Evolutionary conservation across 2,113 vertebrate genomes (phyloP).

Genomic region (Syrrhaptes paradoxus): DNA sequence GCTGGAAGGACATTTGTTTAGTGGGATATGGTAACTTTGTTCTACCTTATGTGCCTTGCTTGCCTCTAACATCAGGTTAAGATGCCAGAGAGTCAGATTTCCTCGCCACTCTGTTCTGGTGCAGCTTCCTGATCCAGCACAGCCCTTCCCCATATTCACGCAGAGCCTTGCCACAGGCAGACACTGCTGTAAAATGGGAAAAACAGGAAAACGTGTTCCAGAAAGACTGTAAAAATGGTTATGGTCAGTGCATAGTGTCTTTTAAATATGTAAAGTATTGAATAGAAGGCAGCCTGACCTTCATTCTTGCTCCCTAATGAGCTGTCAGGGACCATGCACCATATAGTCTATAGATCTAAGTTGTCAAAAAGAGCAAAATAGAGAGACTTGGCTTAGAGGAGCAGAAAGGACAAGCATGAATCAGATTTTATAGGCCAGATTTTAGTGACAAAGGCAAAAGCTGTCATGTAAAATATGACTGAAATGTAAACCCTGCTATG

Average conservation of each 20-base stretch:
- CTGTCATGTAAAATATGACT: background rate
- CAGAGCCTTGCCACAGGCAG: background rate
- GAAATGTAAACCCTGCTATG: background rate
- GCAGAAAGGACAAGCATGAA: background rate
- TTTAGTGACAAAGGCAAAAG: background rate
- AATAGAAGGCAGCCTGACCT: background rate
- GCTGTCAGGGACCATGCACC: background rate
- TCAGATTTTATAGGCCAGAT: background rate
- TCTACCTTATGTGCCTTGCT: background rate
- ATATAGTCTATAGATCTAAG: background rate
- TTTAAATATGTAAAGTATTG: background rate
- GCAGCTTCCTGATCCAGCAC: background rate
- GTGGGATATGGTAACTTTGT: background rate
- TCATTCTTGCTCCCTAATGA: background rate
- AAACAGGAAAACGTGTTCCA: background rate
- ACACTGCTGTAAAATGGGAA: background rate
- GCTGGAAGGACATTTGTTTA: background rate
- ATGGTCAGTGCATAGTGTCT: background rate
- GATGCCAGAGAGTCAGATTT: background rate
- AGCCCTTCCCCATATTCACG: fast-evolving
- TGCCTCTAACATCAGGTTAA: background rate
- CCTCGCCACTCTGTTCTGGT: background rate
- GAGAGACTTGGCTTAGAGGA: background rate
- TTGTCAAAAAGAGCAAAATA: background rate
- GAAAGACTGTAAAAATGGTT: background rate